These are phyloP conservation scores for Chiroxiphia lanceolata DNA, from an alignment of 2,797 vertebrate species.

Conservation along the genomic window DNA sequence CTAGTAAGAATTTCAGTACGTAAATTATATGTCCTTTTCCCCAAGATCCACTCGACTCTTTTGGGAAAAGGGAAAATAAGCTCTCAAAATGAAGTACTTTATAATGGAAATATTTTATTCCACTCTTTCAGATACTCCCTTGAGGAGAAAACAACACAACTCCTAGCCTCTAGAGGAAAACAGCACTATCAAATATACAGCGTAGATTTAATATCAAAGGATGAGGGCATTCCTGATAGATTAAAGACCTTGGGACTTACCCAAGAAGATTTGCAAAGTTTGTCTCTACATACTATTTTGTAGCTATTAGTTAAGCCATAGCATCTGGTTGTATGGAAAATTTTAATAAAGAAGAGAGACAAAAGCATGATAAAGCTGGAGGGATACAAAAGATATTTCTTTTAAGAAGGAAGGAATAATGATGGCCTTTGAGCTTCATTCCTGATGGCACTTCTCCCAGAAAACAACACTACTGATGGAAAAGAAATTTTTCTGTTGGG, in stretches of 20 bases:
- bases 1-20: neutral
- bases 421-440: neutral
- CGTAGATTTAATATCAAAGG: conserved; percentile 18
- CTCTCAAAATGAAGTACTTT: conserved; percentile 16
- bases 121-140: neutral
- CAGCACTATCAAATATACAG: neutral
- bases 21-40: neutral
- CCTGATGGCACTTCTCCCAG: neutral
- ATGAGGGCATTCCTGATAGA: neutral
- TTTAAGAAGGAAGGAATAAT: neutral
- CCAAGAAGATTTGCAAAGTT: neutral
- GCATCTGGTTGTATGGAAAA: neutral
- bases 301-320: conserved; percentile 20
- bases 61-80: neutral
- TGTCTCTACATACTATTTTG: neutral
- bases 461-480: neutral
- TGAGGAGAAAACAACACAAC: neutral
- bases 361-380: neutral
- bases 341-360: conserved; percentile 14
- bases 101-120: conserved; percentile 26
- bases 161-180: conserved; percentile 11
- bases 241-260: neutral
- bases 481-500: neutral
- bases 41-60: neutral
- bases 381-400: neutral